phyloP scores from a whole-genome alignment of 2,888 invertebrate genomes.

The Nasonovia ribisnigri region DNA sequence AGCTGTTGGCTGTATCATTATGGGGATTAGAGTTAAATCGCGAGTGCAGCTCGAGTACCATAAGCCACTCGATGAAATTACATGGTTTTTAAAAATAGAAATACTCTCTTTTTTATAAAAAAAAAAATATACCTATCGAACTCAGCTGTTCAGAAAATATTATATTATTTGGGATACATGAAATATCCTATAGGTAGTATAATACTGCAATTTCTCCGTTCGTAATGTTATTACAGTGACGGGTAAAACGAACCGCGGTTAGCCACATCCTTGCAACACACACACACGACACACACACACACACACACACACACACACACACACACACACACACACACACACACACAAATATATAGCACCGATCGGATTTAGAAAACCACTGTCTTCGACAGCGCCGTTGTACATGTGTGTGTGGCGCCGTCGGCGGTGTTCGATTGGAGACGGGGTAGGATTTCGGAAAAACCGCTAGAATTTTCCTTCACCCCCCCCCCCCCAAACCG shows the following conservation, averaged over 20 bases:
- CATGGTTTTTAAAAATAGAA: background rate
- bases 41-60: background rate
- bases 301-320: no score
- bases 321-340: background rate
- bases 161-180: background rate
- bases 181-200: background rate
- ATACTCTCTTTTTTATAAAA: background rate
- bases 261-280: background rate
- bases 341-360: background rate
- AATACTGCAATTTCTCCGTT: background rate
- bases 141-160: background rate
- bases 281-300: background rate
- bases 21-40: background rate
- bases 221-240: background rate
- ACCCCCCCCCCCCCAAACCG: background rate
- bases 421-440: background rate
- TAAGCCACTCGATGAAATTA: background rate
- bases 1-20: background rate
- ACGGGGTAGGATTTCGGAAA: background rate
- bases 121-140: background rate
- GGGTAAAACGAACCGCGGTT: background rate
- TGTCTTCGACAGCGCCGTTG: no score
- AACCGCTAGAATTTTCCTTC: background rate
- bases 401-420: background rate
- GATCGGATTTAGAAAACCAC: conserved; percentile 12